These are phyloP conservation scores for Acanthosoma haemorrhoidale DNA, from an alignment of 2,888 invertebrate species.

Conservation along the genomic window DNA sequence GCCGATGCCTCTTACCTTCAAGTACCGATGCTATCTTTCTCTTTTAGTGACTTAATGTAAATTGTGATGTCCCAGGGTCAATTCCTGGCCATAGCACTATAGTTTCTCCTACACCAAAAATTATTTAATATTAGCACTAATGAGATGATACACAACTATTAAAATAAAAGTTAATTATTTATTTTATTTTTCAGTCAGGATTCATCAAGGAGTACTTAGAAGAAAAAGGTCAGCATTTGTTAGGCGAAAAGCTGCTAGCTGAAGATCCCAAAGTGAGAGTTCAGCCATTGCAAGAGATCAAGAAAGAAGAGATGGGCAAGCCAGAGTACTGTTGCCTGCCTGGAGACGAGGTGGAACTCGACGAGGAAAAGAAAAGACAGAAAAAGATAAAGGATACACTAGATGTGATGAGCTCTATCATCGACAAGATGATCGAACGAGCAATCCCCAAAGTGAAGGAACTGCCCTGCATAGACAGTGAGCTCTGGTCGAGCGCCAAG, in stretches of 20 bases:
- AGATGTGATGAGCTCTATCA: background rate
- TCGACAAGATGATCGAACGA: background rate
- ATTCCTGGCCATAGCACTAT: too few species aligned
- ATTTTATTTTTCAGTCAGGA: background rate
- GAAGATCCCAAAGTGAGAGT: background rate
- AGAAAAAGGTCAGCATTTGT: background rate
- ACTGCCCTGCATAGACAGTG: background rate
- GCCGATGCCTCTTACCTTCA: too few species aligned
- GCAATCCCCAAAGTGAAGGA: background rate
- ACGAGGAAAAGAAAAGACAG: background rate
- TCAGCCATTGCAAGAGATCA: background rate
- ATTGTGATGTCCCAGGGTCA: too few species aligned
- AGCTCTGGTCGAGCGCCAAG: background rate
- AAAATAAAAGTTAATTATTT: background rate
- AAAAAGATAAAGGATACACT: background rate
- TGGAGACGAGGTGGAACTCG: background rate
- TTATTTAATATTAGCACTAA: background rate
- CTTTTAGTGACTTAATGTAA: too few species aligned
- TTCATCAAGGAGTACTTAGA: background rate
- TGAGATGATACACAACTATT: too few species aligned
- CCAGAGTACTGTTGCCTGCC: background rate
- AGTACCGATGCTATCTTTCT: too few species aligned
- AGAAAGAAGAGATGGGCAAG: background rate
- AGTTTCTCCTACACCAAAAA: background rate
- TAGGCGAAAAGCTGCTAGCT: background rate